Evolutionary conservation across 2,888 invertebrate genomes (phyloP), one percentile per base, ranked within the genome.

Genomic region (Campopleginae sp.): DNA sequence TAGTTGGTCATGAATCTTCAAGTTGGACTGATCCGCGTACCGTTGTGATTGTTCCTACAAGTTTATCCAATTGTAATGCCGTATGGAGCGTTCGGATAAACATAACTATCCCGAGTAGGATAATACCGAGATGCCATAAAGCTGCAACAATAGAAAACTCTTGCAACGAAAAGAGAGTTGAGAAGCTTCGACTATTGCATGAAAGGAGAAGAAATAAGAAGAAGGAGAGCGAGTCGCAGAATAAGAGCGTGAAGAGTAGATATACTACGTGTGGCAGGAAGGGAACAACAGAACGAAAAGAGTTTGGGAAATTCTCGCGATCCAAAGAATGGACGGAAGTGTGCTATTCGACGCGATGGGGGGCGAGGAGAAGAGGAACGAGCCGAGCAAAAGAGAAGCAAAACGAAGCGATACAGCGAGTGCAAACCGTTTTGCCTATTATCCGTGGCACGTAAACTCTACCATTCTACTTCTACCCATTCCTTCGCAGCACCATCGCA

Each of bases 251-350:
- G 54, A 17, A 51, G 74, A 70, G 75, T 38, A 8, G n/a, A n/a
- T 76, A 44, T 66, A 75, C 42, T 54, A 61, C 31, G 58, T 44
- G 54, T 31, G 65, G 70, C 63, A 78, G 54, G n/a, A 51, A 72
- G 38, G 38, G 72, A 80, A 65, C 58, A 33, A 54, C 66, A 42
- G 19, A 72, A 77, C 58, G 33, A 76, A 74, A 68, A 75, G 80
- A 65, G 48, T 70, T 71, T 23, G 76, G 58, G 66, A 85, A 84
- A 87, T 85, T 85, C 86, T 72, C 77, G 85, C 78, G 71, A 44
- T 80, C 65, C 61, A 85, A 87, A 79, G 83, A 86, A 87, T 83
- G 76, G 83, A 61, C 86, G 86, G 86, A 86, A 87, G 86, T 85
- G 86, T 83, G 78, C 81, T 86, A 85, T 87, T 86, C 82, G 84